These are phyloP conservation scores for Drosophila lacicola DNA, from an alignment of 2,888 invertebrate species.

Conservation along the genomic window DNA sequence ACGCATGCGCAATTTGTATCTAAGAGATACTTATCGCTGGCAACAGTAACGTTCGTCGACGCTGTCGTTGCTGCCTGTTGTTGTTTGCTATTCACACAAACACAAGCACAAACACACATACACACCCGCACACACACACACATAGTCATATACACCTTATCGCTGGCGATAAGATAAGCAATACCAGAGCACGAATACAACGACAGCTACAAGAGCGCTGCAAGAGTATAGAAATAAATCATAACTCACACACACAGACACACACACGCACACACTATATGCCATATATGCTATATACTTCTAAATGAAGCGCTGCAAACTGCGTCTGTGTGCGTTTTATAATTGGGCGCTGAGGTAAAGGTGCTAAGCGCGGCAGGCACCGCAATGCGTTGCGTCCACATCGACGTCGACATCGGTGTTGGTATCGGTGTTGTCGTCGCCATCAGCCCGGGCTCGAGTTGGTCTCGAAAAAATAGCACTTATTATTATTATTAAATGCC, in stretches of 20 bases:
- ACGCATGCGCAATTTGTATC: conserved; percentile 84
- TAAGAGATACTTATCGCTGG: conserved; percentile 79
- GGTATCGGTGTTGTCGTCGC: conserved; percentile 52
- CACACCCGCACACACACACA: conserved; percentile 21
- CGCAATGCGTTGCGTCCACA: conserved; percentile 75
- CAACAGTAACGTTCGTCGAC: conserved; percentile 17
- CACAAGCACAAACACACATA: conserved; percentile 14
- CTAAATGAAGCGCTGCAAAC: conserved; percentile 19
- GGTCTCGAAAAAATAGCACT: conserved; percentile 74
- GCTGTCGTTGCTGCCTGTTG: conserved; percentile 38
- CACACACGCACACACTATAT: conserved; percentile 28
- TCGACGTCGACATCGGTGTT: conserved; percentile 43
- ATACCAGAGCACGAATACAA: conserved; percentile 37
- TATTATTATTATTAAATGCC: conserved; percentile 73
- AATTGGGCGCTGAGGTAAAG: conserved; percentile 72
- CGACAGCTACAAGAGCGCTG: conserved; percentile 21
- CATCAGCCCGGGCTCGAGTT: conserved; percentile 66
- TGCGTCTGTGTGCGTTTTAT: conserved; percentile 63
- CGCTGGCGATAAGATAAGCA: conserved; percentile 81
- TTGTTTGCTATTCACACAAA: conserved; percentile 55
- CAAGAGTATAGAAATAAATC: conserved; percentile 70
- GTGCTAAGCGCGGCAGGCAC: conserved; percentile 74
- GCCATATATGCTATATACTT: conserved; percentile 36
- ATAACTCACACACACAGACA: conserved; percentile 55
- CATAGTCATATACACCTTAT: conserved; percentile 39